phyloP scores from a whole-genome alignment of 2,888 invertebrate species.

The Drosophila neotestacea region DNA sequence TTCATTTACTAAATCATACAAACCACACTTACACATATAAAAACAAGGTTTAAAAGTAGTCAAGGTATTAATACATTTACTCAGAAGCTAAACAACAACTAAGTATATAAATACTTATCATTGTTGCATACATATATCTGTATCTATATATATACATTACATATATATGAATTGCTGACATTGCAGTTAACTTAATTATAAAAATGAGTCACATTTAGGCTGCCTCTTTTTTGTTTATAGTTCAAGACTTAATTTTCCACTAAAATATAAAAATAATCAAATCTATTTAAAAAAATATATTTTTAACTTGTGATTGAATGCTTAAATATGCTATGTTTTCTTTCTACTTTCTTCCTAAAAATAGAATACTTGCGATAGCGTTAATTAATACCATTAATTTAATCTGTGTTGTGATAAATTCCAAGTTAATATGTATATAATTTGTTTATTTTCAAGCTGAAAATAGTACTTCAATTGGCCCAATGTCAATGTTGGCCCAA shows the following conservation, averaged over 20 bases:
- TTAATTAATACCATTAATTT: not conserved
- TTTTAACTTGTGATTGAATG: too few species aligned
- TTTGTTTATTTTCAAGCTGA: not conserved
- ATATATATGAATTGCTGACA: slow-evolving; percentile 38
- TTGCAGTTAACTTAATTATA: slow-evolving; percentile 60
- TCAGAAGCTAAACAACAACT: slow-evolving; percentile 7
- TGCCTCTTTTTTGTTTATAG: slow-evolving; percentile 23
- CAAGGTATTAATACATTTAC: slow-evolving; percentile 40
- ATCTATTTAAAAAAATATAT: too few species aligned
- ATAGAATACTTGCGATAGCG: not conserved
- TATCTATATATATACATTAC: not conserved
- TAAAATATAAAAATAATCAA: too few species aligned
- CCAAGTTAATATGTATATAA: not conserved
- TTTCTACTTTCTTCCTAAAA: not conserved
- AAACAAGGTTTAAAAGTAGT: slow-evolving; percentile 41
- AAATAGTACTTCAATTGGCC: not conserved
- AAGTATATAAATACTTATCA: slow-evolving; percentile 25
- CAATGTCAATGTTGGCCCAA: too few species aligned
- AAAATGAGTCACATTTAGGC: slow-evolving; percentile 44
- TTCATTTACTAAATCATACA: slow-evolving; percentile 10
- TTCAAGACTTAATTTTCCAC: not conserved
- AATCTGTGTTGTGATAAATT: too few species aligned
- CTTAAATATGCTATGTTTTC: not conserved
- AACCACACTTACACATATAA: not conserved
- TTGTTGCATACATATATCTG: slow-evolving; percentile 2